Conservation (phyloP, 2,797 vertebrate genomes). For the Salarias fasciatus region DNA sequence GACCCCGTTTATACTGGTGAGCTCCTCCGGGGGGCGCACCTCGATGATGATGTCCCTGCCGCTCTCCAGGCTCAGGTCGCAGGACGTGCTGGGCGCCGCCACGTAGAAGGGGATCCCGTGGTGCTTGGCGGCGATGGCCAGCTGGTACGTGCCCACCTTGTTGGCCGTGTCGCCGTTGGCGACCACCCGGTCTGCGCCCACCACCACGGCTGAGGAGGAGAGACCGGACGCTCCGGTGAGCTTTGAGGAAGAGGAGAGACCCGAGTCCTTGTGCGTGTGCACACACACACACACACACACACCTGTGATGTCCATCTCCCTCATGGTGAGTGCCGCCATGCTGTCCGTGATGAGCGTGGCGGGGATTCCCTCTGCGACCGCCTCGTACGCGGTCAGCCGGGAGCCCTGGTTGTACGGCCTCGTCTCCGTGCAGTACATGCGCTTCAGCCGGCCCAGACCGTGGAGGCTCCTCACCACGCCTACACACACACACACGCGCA, state of each 20-base stretch:
- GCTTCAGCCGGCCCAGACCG: slow-evolving; percentile 82
- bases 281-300: slow-evolving; percentile 23
- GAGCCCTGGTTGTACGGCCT: slow-evolving; percentile 94
- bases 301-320: slow-evolving; percentile 88
- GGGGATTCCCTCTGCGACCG: slow-evolving; percentile 88
- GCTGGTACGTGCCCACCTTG: slow-evolving; percentile 94
- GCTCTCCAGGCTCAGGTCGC: slow-evolving; percentile 87
- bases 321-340: slow-evolving; percentile 90
- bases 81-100: slow-evolving; percentile 92
- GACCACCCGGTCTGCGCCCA: slow-evolving; percentile 92
- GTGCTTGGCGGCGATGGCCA: slow-evolving; percentile 90
- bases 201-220: slow-evolving; percentile 85
- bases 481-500: slow-evolving; percentile 58
- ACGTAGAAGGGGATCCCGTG: slow-evolving; percentile 93
- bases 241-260: no score
- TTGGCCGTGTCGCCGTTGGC: slow-evolving; percentile 94
- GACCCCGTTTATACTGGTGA: slow-evolving; percentile 88
- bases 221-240: background rate
- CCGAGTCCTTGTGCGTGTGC: background rate
- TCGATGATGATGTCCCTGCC: slow-evolving; percentile 89
- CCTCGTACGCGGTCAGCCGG: slow-evolving; percentile 91
- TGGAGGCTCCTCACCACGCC: slow-evolving; percentile 91
- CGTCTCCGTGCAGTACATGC: slow-evolving; percentile 91
- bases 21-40: slow-evolving; percentile 87
- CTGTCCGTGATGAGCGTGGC: slow-evolving; percentile 92